A percentile compares a stretch with the other conserved stretches of the same genome.
Evolutionary conservation across 2,888 invertebrate species (phyloP).

Genomic region (Erpobdella octoculata): DNA sequence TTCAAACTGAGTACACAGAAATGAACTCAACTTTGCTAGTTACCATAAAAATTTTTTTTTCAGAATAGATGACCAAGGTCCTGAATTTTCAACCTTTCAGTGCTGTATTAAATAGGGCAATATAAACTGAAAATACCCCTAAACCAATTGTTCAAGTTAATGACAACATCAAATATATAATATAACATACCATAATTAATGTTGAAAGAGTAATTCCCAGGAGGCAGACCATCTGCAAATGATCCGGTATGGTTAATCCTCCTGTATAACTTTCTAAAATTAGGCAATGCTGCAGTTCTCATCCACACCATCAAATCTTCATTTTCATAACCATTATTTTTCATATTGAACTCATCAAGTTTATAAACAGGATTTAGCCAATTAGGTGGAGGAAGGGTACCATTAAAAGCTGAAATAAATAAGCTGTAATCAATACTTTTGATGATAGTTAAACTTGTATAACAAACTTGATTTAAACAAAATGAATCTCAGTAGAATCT

Average conservation of each 20-base stretch:
- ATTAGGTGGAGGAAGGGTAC: constrained; percentile 66
- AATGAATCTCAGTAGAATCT: too few relatives aligned
- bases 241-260: constrained; percentile 66
- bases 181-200: constrained; percentile 53
- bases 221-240: constrained; percentile 67
- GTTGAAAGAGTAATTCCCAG: constrained; percentile 56
- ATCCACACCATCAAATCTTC: constrained; percentile 99
- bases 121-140: too few relatives aligned
- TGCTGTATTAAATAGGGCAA: background rate
- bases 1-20: too few relatives aligned
- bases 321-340: constrained; percentile 87
- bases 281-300: constrained; percentile 93
- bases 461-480: too few relatives aligned
- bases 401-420: constrained; percentile 37
- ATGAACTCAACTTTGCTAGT: too few relatives aligned
- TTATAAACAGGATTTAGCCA: constrained; percentile 75
- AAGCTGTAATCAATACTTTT: too few relatives aligned
- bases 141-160: too few relatives aligned
- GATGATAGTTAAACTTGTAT: too few relatives aligned
- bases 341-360: constrained; percentile 60
- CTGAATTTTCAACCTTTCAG: background rate
- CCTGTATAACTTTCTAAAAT: constrained; percentile 69
- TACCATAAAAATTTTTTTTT: too few relatives aligned
- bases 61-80: too few relatives aligned
- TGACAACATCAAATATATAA: too few relatives aligned